Evolutionary conservation across 1,140 invertebrate species (phyloP), one percentile per base, ranked within the genome.

Genomic region (Eueides isabella): DNA sequence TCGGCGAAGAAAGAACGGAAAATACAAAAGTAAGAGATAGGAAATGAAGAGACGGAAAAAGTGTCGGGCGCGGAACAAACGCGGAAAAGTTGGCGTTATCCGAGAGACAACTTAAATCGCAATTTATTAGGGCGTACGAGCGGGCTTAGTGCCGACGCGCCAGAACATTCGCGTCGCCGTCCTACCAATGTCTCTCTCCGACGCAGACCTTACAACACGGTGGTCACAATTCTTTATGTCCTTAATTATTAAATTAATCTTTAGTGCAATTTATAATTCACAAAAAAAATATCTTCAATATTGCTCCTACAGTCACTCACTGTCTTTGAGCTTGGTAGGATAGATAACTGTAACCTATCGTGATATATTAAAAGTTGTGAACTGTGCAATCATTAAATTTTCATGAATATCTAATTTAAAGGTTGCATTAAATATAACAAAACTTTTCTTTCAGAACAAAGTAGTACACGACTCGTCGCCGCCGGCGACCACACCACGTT

Each of bases 1-100:
- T 93, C 87, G 87, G 85, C 82, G 83, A 84, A 85, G 87, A 92
- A 83, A 84, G 90, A 91, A 85, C 91, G 87, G 83, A 91, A 91
- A 93, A 92, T 93, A 93, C 91, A 93, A 93, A 93, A 93, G 91
- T 93, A 93, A 92, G 88, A 93, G 91, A 93, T 93, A 93, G 90
- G 90, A 93, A 93, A 93, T 92, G 91, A 92, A 93, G 90, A 92
- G 88, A 85, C 86, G 91, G 89, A 92, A 93, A 93, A 93, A 92
- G 91, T 93, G 91, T 93, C 90, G 91, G 90, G 89, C 84, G 85
- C 83, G 86, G 88, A 92, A 91, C 87, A 87, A 91, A 90, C 88
- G 90, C 90, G 87, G 88, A 85, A 91, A 92, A 92, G 87, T 93
- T 92, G 89, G 88, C 87, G 88, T 93, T 93, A 93, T 93, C 90